Evolutionary conservation across 2,888 invertebrate genomes (phyloP).

Genomic region (Branchellion lobata): DNA sequence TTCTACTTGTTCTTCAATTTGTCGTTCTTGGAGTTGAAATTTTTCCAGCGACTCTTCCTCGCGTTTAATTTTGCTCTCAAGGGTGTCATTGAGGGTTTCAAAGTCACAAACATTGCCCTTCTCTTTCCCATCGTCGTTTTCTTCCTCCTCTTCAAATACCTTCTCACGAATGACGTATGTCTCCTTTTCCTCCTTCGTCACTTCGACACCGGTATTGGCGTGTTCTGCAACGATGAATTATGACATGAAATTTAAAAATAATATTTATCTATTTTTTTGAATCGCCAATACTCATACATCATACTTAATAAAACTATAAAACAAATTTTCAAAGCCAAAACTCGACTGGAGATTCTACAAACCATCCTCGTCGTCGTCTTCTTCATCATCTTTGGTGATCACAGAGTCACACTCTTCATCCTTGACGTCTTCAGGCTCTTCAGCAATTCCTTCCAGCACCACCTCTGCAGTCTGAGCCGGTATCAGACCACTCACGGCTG

Average conservation of each 20-base stretch:
- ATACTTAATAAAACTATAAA: too few relatives aligned
- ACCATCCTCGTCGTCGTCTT: too few relatives aligned
- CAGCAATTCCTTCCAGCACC: conserved; percentile 37
- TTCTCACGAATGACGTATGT: background rate
- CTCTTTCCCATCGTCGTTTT: too few relatives aligned
- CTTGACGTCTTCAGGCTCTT: conserved; percentile 37
- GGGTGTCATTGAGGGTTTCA: background rate
- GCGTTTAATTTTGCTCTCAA: background rate
- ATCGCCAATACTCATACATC: too few relatives aligned
- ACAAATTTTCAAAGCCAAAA: too few relatives aligned
- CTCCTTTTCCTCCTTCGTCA: background rate
- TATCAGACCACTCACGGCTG: background rate
- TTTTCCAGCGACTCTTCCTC: conserved; percentile 10
- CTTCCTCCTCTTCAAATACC: background rate
- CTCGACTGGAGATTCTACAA: too few relatives aligned
- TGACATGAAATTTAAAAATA: too few relatives aligned
- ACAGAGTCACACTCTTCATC: conserved; percentile 39
- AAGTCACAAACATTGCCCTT: background rate
- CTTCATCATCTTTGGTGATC: conserved; percentile 20
- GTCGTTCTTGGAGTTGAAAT: conserved; percentile 3
- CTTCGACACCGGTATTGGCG: background rate
- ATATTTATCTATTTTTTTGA: too few relatives aligned
- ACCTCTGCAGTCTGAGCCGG: background rate
- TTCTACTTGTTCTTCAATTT: conserved; percentile 5
- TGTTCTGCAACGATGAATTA: too few relatives aligned